phyloP scores from a whole-genome alignment of 2,888 invertebrate species.

The Napeogenes inachia region DNA sequence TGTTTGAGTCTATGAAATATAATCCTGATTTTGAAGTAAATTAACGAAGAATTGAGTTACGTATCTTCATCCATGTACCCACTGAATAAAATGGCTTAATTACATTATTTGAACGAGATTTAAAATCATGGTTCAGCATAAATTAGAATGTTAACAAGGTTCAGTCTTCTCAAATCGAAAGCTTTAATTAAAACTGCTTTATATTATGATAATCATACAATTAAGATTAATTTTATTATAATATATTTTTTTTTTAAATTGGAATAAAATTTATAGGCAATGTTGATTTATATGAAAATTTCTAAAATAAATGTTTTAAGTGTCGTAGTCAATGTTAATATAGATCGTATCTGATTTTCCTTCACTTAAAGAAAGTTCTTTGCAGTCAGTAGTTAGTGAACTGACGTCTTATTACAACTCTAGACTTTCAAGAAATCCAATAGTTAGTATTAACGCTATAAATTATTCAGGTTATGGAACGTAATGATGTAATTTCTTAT shows the following conservation, averaged over 20 bases:
- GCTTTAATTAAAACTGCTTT: not conserved
- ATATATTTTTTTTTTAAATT: no score
- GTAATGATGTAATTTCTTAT: no score
- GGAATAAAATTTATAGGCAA: no score
- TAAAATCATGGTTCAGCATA: not conserved
- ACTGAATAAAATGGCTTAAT: not conserved
- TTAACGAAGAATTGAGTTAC: not conserved
- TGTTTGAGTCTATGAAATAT: no score
- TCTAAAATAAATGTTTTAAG: no score
- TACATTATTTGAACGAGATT: not conserved
- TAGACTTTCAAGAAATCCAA: no score
- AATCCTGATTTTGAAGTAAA: no score
- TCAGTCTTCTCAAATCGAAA: not conserved
- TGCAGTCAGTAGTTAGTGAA: not conserved
- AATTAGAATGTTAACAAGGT: not conserved
- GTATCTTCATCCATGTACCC: not conserved
- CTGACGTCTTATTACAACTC: not conserved
- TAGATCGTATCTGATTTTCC: slow-evolving; percentile 17
- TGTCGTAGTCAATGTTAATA: no score
- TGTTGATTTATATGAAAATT: no score
- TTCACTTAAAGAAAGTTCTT: slow-evolving; percentile 11
- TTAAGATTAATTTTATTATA: no score
- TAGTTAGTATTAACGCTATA: no score
- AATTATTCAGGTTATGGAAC: no score
- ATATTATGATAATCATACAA: not conserved